These are phyloP conservation scores for Eurystomus glaucurus DNA, from an alignment of 2,797 vertebrate genomes.

Conservation along the genomic window DNA sequence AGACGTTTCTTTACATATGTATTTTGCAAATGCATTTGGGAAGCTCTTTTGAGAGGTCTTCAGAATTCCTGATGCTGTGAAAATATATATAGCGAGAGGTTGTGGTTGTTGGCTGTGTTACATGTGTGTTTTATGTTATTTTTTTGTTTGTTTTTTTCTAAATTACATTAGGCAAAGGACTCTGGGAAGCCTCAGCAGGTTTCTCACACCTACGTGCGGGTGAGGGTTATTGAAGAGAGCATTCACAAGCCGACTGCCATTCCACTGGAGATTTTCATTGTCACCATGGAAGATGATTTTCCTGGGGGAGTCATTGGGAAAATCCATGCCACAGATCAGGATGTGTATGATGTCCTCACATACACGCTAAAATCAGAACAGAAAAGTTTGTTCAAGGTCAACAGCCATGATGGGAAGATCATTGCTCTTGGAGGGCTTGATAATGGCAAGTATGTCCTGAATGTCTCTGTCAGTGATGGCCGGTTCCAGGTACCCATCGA, in stretches of 20 bases:
- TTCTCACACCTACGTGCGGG: slow-evolving; percentile 87
- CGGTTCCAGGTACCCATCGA: slow-evolving; percentile 93
- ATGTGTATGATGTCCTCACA: slow-evolving; percentile 94
- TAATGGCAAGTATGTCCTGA: slow-evolving; percentile 93
- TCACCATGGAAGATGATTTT: slow-evolving; percentile 98
- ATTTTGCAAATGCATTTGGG: slow-evolving; percentile 31
- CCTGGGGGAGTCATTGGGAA: slow-evolving; percentile 97
- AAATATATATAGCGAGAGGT: neutral
- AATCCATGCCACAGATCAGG: slow-evolving; percentile 95
- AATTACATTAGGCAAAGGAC: slow-evolving; percentile 88
- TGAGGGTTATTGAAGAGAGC: slow-evolving; percentile 96
- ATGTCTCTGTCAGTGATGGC: slow-evolving; percentile 94
- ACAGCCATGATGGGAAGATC: slow-evolving; percentile 93
- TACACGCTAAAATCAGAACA: slow-evolving; percentile 93
- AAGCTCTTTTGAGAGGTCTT: slow-evolving; percentile 15
- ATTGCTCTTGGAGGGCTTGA: slow-evolving; percentile 95
- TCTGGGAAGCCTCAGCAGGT: slow-evolving; percentile 92
- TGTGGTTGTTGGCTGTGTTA: neutral
- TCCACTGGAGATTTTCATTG: slow-evolving; percentile 94
- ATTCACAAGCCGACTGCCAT: slow-evolving; percentile 93
- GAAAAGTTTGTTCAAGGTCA: slow-evolving; percentile 96
- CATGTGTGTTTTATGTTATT: neutral
- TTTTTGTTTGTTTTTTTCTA: neutral
- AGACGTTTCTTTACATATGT: slow-evolving; percentile 16
- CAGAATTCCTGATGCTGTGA: slow-evolving; percentile 2